Evolutionary conservation across 2,113 vertebrate species (phyloP).

Genomic region (Steatornis caripensis): DNA sequence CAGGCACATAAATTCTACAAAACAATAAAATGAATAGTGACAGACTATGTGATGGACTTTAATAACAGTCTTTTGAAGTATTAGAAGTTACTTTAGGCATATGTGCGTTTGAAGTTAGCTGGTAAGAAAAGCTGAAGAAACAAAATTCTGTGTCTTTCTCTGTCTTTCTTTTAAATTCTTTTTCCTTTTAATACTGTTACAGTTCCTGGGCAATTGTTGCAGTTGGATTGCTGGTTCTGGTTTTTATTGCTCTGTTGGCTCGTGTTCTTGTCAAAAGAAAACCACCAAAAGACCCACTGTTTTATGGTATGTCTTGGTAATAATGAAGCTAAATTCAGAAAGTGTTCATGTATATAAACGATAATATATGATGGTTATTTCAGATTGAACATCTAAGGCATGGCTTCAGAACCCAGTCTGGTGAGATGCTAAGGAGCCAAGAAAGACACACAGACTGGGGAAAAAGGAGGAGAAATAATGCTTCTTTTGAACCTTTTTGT

Average conservation of each 20-base stretch:
- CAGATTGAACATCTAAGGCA: not conserved
- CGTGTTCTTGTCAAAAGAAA: constrained; percentile 82
- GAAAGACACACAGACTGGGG: not conserved
- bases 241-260: constrained; percentile 74
- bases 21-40: not conserved
- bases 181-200: not conserved
- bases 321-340: not conserved
- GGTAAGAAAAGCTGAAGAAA: not conserved
- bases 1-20: not conserved
- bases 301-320: constrained; percentile 79
- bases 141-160: not conserved
- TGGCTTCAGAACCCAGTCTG: not conserved
- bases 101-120: not conserved
- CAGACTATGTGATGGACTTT: not conserved
- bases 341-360: not conserved
- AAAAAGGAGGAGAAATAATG: not conserved
- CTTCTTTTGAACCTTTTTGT: not conserved
- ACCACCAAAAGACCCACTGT: constrained; percentile 85
- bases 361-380: not conserved
- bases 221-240: constrained; percentile 76
- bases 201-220: constrained; percentile 82
- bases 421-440: not conserved
- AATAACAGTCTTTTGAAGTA: not conserved
- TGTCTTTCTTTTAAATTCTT: not conserved
- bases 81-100: not conserved